Evolutionary conservation across 2,888 invertebrate genomes (phyloP).

Genomic region (Lordiphosa andalusiaca): DNA sequence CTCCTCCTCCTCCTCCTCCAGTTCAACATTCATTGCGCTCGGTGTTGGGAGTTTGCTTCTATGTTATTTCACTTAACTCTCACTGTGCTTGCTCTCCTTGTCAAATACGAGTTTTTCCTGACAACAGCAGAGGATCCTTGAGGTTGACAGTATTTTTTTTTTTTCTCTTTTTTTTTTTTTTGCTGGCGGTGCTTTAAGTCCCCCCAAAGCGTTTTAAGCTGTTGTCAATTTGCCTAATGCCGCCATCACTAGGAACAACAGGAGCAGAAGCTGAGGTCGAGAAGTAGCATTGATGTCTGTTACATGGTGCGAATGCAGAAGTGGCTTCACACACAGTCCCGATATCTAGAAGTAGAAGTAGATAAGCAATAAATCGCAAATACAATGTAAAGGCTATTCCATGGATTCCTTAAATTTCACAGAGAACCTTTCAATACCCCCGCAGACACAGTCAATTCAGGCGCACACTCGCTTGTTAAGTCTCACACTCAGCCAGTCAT

Average conservation of each 20-base stretch:
- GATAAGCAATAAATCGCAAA: conserved; percentile 35
- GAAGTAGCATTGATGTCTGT: conserved; percentile 24
- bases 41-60: conserved; percentile 19
- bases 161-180: conserved; percentile 13
- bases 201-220: conserved; percentile 63
- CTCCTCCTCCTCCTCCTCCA: conserved; percentile 65
- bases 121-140: conserved; percentile 36
- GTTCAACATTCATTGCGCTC: conserved; percentile 56
- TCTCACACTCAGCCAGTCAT: conserved; percentile 36
- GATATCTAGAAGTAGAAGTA: conserved; percentile 32
- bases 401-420: conserved; percentile 19
- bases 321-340: conserved; percentile 8
- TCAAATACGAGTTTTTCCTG: conserved; percentile 48
- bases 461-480: background rate
- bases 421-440: background rate
- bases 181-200: conserved; percentile 37
- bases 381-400: conserved; percentile 9
- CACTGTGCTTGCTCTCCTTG: conserved; percentile 7
- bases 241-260: conserved; percentile 19
- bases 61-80: conserved; percentile 10
- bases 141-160: conserved; percentile 27
- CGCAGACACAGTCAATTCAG: background rate
- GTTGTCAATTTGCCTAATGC: conserved; percentile 70
- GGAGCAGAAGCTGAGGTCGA: conserved; percentile 15
- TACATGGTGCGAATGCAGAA: conserved; percentile 32